Evolutionary conservation across 1,140 invertebrate genomes (phyloP).

Genomic region (Lordiphosa clarofinis): DNA sequence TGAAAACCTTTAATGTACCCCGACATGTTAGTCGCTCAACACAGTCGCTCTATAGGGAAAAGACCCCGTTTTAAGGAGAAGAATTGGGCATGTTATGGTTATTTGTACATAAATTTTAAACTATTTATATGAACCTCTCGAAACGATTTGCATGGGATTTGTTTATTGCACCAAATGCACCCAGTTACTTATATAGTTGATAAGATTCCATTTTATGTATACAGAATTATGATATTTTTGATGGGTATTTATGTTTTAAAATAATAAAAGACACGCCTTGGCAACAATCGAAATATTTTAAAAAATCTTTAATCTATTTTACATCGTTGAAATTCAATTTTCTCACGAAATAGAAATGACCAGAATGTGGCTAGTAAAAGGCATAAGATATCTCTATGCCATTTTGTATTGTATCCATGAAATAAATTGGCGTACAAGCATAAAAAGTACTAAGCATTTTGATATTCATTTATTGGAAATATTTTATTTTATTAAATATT

Average conservation of each 20-base stretch:
- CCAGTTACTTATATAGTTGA: slow-evolving; percentile 50
- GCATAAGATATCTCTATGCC: no score
- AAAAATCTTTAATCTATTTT: no score
- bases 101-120: slow-evolving; percentile 19
- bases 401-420: no score
- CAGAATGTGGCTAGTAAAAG: no score
- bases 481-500: no score
- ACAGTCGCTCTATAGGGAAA: slow-evolving; percentile 58
- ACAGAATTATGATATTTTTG: slow-evolving; percentile 17
- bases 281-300: slow-evolving; percentile 17
- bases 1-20: slow-evolving; percentile 59
- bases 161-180: slow-evolving; percentile 57
- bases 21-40: slow-evolving; percentile 58
- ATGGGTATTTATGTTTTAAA: slow-evolving; percentile 50
- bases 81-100: background rate
- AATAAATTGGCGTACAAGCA: no score
- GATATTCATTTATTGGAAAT: no score
- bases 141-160: slow-evolving; percentile 27
- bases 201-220: slow-evolving; percentile 25
- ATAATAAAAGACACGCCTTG: slow-evolving; percentile 39
- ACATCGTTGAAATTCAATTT: no score
- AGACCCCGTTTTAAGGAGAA: slow-evolving; percentile 49
- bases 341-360: no score
- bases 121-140: slow-evolving; percentile 29
- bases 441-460: no score